Evolutionary conservation across 2,797 vertebrate genomes (phyloP), one percentile per base, ranked within the genome.

Genomic region (Alectoris magna): DNA sequence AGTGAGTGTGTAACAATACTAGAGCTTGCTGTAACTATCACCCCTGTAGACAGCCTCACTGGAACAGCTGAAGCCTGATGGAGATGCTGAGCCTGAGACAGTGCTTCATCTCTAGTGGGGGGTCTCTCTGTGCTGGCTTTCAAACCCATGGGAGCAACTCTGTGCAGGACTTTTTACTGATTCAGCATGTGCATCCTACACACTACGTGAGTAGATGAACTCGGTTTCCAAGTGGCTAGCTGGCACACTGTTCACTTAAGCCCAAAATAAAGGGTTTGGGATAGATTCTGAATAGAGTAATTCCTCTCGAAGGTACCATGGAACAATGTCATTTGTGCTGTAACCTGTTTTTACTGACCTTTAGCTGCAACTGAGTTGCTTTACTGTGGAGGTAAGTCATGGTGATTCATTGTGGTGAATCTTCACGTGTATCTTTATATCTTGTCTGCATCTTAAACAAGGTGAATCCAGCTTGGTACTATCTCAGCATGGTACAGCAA

Each of bases 21-120:
- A 51, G 83, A 68, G 73, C 73, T 73, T 51, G 34, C 72, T 88
- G 72, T n/a, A 10, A 18, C 48, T 84, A 26, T 87, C n/a, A 43
- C 53, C 44, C 84, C 41, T 59, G 31, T 31, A 78, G 78, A 75
- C 69, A 88, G 74, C 75, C 53, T 46, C 63, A 79, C 71, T 63
- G 81, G 39, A 82, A 41, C 29, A 64, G 70, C 85, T 59, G 91
- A 31, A 83, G 60, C 66, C 60, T 38, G 67, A 13, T 29, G 74
- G 66, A 44, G 16, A 75, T 78, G 82, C 69, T 71, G 77, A 83
- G 81, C 60, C 74, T 46, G 60, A 56, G 70, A 60, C 66, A 36
- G 66, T 36, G 43, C 69, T 76, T 88, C 88, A 46, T 60, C 44
- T 67, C 24, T 29, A 77, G 67, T 0, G 3, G 58, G 58, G 78